Evolutionary conservation across 2,888 invertebrate genomes (phyloP).

Genomic region (Andrena bucephala): DNA sequence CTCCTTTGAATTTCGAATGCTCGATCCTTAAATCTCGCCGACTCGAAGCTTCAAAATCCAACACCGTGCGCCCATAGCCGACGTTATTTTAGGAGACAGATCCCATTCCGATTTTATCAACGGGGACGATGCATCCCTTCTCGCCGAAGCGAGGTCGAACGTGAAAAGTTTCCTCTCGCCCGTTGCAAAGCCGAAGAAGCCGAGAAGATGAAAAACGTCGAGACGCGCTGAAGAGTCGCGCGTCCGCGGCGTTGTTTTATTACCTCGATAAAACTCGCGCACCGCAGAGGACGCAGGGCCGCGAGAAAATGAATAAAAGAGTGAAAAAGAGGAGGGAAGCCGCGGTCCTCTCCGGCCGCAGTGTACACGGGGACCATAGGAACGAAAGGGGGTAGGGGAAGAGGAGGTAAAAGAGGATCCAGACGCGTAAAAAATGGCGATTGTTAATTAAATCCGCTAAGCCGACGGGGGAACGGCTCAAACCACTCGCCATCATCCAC

Average conservation of each 20-base stretch:
- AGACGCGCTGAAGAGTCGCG: background rate
- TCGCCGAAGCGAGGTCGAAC: background rate
- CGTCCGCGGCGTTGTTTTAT: constrained; percentile 23
- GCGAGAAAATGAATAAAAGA: constrained; percentile 10
- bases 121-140: background rate
- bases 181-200: background rate
- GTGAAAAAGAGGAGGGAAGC: background rate
- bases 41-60: background rate
- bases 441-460: constrained; percentile 81
- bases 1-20: background rate
- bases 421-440: constrained; percentile 78
- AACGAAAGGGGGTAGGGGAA: constrained; percentile 10
- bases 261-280: constrained; percentile 35
- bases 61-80: background rate
- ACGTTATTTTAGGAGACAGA: background rate
- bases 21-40: background rate
- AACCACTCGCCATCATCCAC: constrained; percentile 62
- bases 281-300: background rate
- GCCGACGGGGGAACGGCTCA: constrained; percentile 63
- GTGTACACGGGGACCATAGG: background rate
- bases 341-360: background rate
- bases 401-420: constrained; percentile 46
- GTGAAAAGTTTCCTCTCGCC: background rate
- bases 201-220: background rate
- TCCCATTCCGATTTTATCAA: background rate